phyloP scores from a whole-genome alignment of 37 sponge, comb jelly and placozoan genomes.

The Halisarca cf. caerulea region DNA sequence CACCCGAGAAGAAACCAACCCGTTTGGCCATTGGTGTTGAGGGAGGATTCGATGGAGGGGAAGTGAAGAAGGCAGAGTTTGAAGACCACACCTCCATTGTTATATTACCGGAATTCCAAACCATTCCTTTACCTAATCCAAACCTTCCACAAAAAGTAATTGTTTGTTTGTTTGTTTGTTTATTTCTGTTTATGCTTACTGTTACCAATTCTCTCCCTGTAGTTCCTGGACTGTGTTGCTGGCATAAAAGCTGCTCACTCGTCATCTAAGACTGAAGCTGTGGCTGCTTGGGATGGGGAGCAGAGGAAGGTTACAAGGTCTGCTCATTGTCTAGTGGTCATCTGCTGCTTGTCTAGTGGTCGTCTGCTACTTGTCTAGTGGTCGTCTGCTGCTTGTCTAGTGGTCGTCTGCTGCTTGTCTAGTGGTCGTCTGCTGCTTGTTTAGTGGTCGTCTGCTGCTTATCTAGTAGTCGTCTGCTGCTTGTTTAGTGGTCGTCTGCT shows the following conservation, averaged over 20 bases:
- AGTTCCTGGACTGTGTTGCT: slow-evolving; percentile 54
- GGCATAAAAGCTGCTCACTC: slow-evolving; percentile 61
- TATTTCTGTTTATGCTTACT: not conserved
- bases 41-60: slow-evolving; percentile 66
- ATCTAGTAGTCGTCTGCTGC: too few relatives aligned
- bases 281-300: slow-evolving; percentile 85
- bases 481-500: too few relatives aligned
- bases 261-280: slow-evolving; percentile 57
- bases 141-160: slow-evolving; percentile 63
- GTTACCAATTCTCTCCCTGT: not conserved
- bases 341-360: too few relatives aligned
- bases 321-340: too few relatives aligned
- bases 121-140: slow-evolving; percentile 48
- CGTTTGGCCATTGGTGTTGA: slow-evolving; percentile 91
- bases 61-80: slow-evolving; percentile 52
- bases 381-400: too few relatives aligned
- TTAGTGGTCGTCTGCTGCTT: too few relatives aligned
- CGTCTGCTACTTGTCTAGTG: too few relatives aligned
- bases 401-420: too few relatives aligned
- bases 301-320: slow-evolving; percentile 57
- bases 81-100: slow-evolving; percentile 49
- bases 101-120: slow-evolving; percentile 44
- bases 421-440: too few relatives aligned
- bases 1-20: slow-evolving; percentile 82
- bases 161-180: not conserved